Evolutionary conservation across 2,888 invertebrate species (phyloP), one percentile per base, ranked within the genome.

Genomic region (Uloborus plumipes): DNA sequence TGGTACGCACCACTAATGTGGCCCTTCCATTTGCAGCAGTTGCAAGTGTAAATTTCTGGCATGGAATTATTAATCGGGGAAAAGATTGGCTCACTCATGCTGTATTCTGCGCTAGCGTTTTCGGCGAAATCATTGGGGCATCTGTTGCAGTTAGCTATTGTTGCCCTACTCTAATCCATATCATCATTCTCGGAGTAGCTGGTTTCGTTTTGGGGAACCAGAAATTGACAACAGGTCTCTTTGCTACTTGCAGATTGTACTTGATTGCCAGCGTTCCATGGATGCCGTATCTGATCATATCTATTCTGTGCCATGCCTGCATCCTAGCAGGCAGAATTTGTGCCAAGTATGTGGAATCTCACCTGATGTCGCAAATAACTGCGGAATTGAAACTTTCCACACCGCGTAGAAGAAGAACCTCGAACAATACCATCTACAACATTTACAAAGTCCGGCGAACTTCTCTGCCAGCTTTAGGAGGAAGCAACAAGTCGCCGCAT

Each of bases 11-110:
- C 39, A 31, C 39, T 1, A 61, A 47, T 15, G 20, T 58, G 31
- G 39, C n/a, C 0, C 55, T 82, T 9, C 82, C 82, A 0, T 71
- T 82, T 26, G 13, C 67, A 3, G 76, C 76, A 0, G 72, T 82
- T 47, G 76, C 82, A 22, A 67, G 65, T 55, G 72, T 62, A 31
- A 72, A 82, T 58, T 82, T 82, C 53, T 82, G 82, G 82, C 72
- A 76, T 14, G 47, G 76, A 1, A 18, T 67, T 16, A 15, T 77
- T 2, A 18, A 72, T 31, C 65, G 71, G 16, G 53, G 47, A 3
- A 62, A 66, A 16, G 53, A 55, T 16, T 62, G 62, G 15, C 26
- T 72, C 61, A 53, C 62, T 16, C 76, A 82, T 20, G 62, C 22
- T n/a, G 16, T 76, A 15, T 67, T 82, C 31, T 82, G 82, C 18